Evolutionary conservation across 2,888 invertebrate genomes (phyloP).

Genomic region (Stramonita haemastoma): DNA sequence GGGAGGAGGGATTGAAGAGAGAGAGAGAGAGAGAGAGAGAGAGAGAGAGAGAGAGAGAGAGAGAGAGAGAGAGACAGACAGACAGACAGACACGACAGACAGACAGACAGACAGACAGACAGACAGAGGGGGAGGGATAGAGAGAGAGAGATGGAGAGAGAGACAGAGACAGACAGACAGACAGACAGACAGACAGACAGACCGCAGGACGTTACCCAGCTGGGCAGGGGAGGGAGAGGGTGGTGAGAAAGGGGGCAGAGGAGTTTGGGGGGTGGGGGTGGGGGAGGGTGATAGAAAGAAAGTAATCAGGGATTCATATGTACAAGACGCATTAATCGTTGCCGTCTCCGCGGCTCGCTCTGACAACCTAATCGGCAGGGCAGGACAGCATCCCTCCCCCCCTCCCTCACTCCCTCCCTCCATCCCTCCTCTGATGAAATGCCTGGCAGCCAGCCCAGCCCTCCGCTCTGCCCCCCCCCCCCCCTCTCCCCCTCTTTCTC

Average conservation of each 20-base stretch:
- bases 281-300: background rate
- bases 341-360: background rate
- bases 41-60: background rate
- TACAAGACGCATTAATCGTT: constrained; percentile 16
- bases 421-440: constrained; percentile 14
- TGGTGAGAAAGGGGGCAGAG: background rate
- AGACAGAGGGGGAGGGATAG: too few relatives aligned
- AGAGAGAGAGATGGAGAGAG: too few relatives aligned
- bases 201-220: background rate
- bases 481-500: background rate
- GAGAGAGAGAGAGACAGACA: background rate
- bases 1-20: too few relatives aligned
- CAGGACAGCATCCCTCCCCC: background rate
- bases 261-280: background rate
- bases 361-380: constrained; percentile 25
- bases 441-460: background rate
- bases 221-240: background rate
- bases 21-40: too few relatives aligned
- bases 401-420: background rate
- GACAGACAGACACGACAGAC: too few relatives aligned
- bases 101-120: too few relatives aligned
- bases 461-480: background rate
- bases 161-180: background rate
- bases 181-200: background rate
- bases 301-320: constrained; percentile 29